phyloP scores from a whole-genome alignment of 2,113 vertebrate species.

The Malaclemys terrapin region DNA sequence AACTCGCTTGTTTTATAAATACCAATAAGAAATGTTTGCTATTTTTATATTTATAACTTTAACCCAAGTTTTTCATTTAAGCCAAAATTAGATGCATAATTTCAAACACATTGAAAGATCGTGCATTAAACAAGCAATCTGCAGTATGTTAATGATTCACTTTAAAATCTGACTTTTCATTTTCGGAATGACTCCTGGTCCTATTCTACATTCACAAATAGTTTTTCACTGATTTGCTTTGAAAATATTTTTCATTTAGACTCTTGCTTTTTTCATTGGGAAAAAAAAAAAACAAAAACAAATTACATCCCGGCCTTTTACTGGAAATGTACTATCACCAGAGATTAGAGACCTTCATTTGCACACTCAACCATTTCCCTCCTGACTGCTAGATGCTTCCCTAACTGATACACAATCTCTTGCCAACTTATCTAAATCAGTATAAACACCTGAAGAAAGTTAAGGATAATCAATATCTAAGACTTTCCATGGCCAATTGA shows the following conservation, averaged over 20 bases:
- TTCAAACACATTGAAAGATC: background rate
- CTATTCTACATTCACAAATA: background rate
- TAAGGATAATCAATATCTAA: background rate
- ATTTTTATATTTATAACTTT: constrained; percentile 2
- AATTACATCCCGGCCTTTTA: background rate
- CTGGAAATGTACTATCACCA: background rate
- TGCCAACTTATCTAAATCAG: background rate
- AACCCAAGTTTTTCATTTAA: background rate
- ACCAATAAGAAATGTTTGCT: background rate
- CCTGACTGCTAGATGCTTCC: constrained; percentile 10
- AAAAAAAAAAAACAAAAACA: background rate
- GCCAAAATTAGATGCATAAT: background rate
- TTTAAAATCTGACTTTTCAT: constrained; percentile 2
- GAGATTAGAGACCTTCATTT: constrained; percentile 43
- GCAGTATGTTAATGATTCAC: background rate
- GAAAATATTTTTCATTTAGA: constrained; percentile 10
- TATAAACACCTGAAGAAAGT: background rate
- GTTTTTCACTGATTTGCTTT: background rate
- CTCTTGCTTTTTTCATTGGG: background rate
- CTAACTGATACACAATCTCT: constrained; percentile 1
- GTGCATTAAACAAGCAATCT: background rate
- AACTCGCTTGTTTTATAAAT: background rate
- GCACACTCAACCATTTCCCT: background rate
- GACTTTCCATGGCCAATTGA: background rate
- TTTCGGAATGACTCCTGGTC: constrained; percentile 11